Conservation (phyloP, 1,140 invertebrate genomes). For the Vollenhovia emeryi region DNA sequence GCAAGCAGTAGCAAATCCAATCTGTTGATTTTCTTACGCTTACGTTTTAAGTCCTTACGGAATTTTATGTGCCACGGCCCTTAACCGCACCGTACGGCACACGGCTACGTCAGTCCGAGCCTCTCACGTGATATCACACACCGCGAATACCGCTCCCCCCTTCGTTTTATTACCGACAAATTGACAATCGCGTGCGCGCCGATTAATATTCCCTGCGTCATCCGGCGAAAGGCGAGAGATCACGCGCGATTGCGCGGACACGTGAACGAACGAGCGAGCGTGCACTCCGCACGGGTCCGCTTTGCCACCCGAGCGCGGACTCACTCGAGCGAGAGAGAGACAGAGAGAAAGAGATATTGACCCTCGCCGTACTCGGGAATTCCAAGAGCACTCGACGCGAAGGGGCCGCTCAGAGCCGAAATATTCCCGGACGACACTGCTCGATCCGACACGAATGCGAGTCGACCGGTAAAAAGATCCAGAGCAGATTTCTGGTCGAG, state of each 20-base stretch:
- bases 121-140: neutral
- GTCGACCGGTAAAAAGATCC: too few relatives aligned
- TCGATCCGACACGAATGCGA: too few relatives aligned
- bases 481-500: neutral
- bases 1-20: too few relatives aligned
- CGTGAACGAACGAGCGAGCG: neutral
- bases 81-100: too few relatives aligned
- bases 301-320: neutral
- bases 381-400: neutral
- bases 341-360: neutral
- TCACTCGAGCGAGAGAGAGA: too few relatives aligned
- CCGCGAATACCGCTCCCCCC: too few relatives aligned
- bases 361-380: neutral
- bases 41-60: too few relatives aligned
- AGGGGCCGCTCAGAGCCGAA: neutral
- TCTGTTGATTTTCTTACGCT: too few relatives aligned
- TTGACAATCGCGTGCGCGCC: neutral
- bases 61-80: too few relatives aligned
- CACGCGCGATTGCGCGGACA: neutral
- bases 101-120: neutral
- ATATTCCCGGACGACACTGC: too few relatives aligned
- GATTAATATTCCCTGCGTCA: slow-evolving; percentile 23
- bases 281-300: neutral
- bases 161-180: neutral
- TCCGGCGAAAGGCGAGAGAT: neutral